These are phyloP conservation scores for Lamproptera curius DNA, from an alignment of 2,888 invertebrate genomes.

Conservation along the genomic window DNA sequence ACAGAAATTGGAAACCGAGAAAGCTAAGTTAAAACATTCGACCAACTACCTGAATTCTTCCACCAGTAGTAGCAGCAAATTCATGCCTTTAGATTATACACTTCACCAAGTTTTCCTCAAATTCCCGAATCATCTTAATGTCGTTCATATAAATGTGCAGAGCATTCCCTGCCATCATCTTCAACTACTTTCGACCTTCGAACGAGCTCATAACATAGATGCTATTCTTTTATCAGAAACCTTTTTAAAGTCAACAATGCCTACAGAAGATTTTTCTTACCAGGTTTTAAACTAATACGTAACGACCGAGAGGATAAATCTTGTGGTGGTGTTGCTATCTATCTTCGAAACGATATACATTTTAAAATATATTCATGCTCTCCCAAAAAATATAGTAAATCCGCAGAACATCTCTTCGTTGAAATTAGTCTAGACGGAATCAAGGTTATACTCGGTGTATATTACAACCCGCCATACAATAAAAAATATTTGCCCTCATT, in stretches of 20 bases:
- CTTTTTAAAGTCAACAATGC: slow-evolving; percentile 15
- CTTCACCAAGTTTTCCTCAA: slow-evolving; percentile 11
- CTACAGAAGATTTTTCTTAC: slow-evolving; percentile 11
- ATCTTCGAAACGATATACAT: slow-evolving; percentile 16
- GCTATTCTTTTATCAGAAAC: slow-evolving; percentile 17
- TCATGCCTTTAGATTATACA: slow-evolving; percentile 6
- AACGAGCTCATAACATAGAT: slow-evolving; percentile 10
- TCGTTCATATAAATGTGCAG: slow-evolving; percentile 19
- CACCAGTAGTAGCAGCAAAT: background rate
- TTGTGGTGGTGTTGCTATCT: slow-evolving; percentile 22
- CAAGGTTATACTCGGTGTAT: slow-evolving; percentile 21
- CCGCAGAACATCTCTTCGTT: slow-evolving; percentile 21
- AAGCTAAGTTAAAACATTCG: too few species aligned
- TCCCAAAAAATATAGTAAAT: background rate
- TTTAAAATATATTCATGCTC: slow-evolving; percentile 8
- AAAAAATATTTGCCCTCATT: slow-evolving; percentile 21
- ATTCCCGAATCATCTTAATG: slow-evolving; percentile 4
- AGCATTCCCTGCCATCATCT: slow-evolving; percentile 19
- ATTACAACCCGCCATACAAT: slow-evolving; percentile 16
- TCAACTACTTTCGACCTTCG: slow-evolving; percentile 13
- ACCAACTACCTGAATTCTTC: too few species aligned
- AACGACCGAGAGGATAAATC: slow-evolving; percentile 16
- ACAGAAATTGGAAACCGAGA: too few species aligned
- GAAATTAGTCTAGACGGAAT: slow-evolving; percentile 9
- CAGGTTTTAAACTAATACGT: slow-evolving; percentile 20